Conservation (phyloP, 2,888 invertebrate species). For the Limnephilus lunatus region DNA sequence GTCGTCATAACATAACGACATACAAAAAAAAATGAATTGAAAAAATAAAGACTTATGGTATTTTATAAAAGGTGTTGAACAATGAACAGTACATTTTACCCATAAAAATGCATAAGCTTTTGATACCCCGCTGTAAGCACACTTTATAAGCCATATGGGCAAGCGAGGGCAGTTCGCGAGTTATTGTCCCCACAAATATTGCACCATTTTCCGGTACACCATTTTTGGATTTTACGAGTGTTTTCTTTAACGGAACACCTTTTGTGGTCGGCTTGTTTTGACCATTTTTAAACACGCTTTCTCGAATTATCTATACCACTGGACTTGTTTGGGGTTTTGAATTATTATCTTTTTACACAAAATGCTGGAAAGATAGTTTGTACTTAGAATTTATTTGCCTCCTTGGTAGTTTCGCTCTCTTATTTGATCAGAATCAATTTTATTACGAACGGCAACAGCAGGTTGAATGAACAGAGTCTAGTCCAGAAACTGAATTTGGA, state of each 20-base stretch:
- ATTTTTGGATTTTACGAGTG: constrained; percentile 26
- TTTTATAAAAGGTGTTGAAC: constrained; percentile 26
- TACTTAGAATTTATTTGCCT: neutral
- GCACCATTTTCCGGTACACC: constrained; percentile 23
- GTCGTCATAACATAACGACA: neutral
- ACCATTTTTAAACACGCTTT: neutral
- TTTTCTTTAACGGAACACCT: constrained; percentile 25
- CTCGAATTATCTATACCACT: neutral
- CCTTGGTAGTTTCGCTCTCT: neutral
- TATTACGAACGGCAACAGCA: neutral
- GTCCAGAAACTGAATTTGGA: neutral
- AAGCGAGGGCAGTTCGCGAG: neutral
- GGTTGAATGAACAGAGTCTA: neutral
- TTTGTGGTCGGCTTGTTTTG: constrained; percentile 21
- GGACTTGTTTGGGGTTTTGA: neutral
- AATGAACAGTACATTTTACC: constrained; percentile 11
- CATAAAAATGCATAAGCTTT: constrained; percentile 46
- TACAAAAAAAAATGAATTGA: neutral
- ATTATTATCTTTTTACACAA: neutral
- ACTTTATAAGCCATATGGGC: constrained; percentile 32
- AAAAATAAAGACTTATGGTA: neutral
- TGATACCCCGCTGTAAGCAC: constrained; percentile 50
- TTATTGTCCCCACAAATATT: constrained; percentile 35
- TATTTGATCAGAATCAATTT: neutral
- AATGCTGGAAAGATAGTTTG: neutral